Evolutionary conservation across 2,113 vertebrate species (phyloP).

Genomic region (Cairina moschata): DNA sequence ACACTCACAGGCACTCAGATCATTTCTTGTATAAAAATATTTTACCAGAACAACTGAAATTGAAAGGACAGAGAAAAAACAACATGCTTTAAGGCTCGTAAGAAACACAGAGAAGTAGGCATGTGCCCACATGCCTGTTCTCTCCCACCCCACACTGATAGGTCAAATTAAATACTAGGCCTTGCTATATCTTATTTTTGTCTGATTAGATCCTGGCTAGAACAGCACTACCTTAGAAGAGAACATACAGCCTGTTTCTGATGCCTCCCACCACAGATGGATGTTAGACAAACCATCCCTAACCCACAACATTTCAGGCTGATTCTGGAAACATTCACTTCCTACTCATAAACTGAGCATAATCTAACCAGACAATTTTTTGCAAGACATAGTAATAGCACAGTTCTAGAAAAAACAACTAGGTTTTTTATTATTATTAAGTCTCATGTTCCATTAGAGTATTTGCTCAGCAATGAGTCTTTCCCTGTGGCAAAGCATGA

Average conservation of each 20-base stretch:
- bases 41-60: background rate
- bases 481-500: background rate
- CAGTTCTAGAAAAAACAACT: background rate
- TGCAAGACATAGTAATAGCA: background rate
- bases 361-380: background rate
- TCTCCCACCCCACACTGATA: accelerated
- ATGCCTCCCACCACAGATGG: background rate
- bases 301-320: background rate
- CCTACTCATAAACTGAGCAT: background rate
- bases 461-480: background rate
- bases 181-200: background rate
- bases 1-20: background rate
- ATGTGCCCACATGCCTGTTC: background rate
- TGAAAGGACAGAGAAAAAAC: background rate
- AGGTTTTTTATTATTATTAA: background rate
- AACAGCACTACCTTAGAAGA: background rate
- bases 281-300: background rate
- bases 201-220: background rate
- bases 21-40: background rate
- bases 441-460: background rate
- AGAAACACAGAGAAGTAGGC: background rate
- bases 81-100: background rate
- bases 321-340: background rate
- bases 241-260: background rate
- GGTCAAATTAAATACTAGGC: background rate